These are phyloP conservation scores for Sitophilus oryzae DNA, from an alignment of 1,140 invertebrate species.

Conservation along the genomic window DNA sequence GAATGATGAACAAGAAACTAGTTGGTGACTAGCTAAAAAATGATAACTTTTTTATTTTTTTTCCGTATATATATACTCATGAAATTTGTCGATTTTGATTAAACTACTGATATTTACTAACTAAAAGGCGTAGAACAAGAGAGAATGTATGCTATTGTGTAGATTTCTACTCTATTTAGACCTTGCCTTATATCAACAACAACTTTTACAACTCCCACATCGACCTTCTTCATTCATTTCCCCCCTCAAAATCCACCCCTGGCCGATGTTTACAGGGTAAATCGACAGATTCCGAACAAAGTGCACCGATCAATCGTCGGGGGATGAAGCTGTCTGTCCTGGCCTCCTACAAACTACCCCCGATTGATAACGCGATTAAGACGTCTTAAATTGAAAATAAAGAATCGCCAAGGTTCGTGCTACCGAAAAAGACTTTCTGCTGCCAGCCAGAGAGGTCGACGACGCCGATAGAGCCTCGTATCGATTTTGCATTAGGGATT, in stretches of 20 bases:
- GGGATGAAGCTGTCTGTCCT: constrained; percentile 22
- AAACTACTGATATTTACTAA: no score
- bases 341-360: constrained; percentile 23
- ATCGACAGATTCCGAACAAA: constrained; percentile 19
- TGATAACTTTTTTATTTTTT: no score
- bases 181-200: no score
- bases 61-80: no score
- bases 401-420: constrained; percentile 12
- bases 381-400: constrained; percentile 27
- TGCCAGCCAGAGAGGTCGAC: constrained; percentile 7
- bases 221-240: no score
- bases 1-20: no score
- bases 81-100: no score
- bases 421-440: neutral
- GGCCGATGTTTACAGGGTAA: constrained; percentile 9
- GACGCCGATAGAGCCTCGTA: neutral
- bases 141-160: no score
- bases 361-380: constrained; percentile 27
- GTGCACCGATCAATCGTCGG: constrained; percentile 24
- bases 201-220: no score
- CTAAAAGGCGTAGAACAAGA: no score
- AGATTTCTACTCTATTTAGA: no score
- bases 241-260: constrained; percentile 1
- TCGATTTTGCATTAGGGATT: constrained; percentile 21
- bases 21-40: no score